Percentiles rank a stretch among this genome's conserved stretches.
Conservation (phyloP, 1,140 invertebrate genomes). For the Choristoneura fumiferana region DNA sequence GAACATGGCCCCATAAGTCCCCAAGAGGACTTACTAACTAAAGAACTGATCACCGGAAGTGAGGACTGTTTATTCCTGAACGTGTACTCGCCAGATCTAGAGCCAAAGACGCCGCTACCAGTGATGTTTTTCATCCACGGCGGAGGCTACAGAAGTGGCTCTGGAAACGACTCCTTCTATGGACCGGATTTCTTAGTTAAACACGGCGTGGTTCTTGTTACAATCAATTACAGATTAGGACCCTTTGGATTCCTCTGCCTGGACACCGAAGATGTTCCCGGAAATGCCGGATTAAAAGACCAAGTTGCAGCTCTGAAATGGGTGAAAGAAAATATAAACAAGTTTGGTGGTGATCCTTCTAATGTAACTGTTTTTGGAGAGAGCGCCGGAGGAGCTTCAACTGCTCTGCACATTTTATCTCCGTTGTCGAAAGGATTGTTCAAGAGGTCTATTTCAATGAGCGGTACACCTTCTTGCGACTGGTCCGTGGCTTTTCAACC, state of each 20-base stretch:
- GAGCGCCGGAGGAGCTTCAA: constrained; percentile 77
- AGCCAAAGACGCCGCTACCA: constrained; percentile 55
- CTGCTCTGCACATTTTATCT: constrained; percentile 76
- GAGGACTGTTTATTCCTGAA: constrained; percentile 83
- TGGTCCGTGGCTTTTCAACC: constrained; percentile 24
- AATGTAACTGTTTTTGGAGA: constrained; percentile 79
- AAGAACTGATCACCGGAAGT: constrained; percentile 49
- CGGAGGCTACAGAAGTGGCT: constrained; percentile 80
- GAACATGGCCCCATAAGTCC: constrained; percentile 67
- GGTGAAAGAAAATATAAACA: constrained; percentile 79
- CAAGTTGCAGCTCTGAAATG: constrained; percentile 80
- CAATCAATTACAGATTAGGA: constrained; percentile 79
- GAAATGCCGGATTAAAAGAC: constrained; percentile 81
- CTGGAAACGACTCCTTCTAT: constrained; percentile 72
- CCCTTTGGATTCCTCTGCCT: constrained; percentile 74
- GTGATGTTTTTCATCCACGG: constrained; percentile 84
- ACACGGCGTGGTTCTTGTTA: constrained; percentile 81
- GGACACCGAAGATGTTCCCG: constrained; percentile 67
- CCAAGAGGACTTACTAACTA: constrained; percentile 54
- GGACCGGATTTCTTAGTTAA: constrained; percentile 81
- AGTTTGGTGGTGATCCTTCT: constrained; percentile 82
- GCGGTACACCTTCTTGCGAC: constrained; percentile 31
- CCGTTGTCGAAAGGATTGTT: constrained; percentile 78
- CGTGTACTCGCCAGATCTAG: constrained; percentile 78
- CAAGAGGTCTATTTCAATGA: constrained; percentile 57